Evolutionary conservation across 2,113 vertebrate species (phyloP).

Genomic region (Malurus melanocephalus): DNA sequence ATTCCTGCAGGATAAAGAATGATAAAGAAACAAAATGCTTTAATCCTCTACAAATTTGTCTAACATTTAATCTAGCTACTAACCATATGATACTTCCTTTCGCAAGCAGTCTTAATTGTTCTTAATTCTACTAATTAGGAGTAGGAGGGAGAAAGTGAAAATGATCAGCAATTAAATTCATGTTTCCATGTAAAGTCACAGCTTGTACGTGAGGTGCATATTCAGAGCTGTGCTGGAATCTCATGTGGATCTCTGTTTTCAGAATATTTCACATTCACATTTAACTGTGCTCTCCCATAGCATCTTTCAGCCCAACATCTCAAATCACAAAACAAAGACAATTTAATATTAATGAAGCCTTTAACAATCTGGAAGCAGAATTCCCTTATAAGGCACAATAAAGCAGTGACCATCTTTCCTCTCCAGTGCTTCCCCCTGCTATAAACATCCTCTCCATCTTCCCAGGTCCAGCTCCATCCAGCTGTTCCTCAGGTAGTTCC

Average conservation of each 20-base stretch:
- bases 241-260: background rate
- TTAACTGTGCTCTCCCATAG: background rate
- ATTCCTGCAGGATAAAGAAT: conserved; percentile 65
- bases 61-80: conserved; percentile 60
- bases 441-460: background rate
- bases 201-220: background rate
- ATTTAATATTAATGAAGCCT: background rate
- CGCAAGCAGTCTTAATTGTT: conserved; percentile 37
- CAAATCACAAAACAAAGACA: background rate
- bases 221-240: background rate
- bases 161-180: background rate
- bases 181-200: background rate
- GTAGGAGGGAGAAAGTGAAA: background rate
- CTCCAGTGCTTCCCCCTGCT: background rate
- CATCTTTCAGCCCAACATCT: background rate
- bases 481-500: background rate
- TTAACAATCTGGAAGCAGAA: background rate
- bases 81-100: conserved; percentile 53
- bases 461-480: background rate
- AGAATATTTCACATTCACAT: background rate
- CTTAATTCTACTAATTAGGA: conserved; percentile 50
- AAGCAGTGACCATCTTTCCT: background rate
- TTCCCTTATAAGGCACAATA: background rate
- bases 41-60: conserved; percentile 62
- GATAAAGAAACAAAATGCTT: conserved; percentile 65